Conservation (phyloP, 2,113 vertebrate genomes). For the Chloropsis cyanopogon region DNA sequence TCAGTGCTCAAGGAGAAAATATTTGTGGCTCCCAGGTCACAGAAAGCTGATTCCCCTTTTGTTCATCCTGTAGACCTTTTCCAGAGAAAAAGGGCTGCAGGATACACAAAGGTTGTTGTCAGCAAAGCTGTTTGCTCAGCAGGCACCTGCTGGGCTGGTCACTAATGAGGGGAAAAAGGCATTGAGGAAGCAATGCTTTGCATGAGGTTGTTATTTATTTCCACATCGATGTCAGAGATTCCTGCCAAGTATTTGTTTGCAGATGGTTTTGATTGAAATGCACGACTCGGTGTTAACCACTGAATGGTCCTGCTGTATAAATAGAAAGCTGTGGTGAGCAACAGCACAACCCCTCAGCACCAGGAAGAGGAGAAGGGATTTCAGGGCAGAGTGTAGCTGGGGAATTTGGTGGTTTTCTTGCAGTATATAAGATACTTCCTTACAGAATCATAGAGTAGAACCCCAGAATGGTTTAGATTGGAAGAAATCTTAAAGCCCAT, state of each 20-base stretch:
- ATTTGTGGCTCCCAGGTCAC: neutral
- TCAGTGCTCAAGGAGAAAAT: neutral
- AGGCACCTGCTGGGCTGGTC: neutral
- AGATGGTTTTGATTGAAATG: constrained; percentile 21
- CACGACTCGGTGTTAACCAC: neutral
- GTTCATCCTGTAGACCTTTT: neutral
- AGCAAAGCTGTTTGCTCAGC: constrained; percentile 22
- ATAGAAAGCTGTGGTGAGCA: neutral
- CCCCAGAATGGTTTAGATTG: neutral
- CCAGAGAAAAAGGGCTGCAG: neutral
- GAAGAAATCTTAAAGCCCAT: neutral
- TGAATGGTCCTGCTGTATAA: neutral
- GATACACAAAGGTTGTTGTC: neutral
- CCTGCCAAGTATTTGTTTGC: constrained; percentile 37
- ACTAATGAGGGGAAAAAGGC: neutral
- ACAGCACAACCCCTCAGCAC: neutral
- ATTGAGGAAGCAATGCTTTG: neutral
- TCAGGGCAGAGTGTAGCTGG: neutral
- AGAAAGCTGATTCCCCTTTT: neutral
- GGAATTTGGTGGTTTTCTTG: neutral
- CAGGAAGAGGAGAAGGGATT: neutral
- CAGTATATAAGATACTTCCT: neutral
- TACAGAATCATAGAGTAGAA: neutral
- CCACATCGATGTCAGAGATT: neutral
- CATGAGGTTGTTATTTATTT: neutral